A percentile compares a stretch with the other conserved stretches of the same genome.
These are phyloP conservation scores for Syngnathus acus DNA, from an alignment of 2,797 vertebrate genomes.

Conservation along the genomic window DNA sequence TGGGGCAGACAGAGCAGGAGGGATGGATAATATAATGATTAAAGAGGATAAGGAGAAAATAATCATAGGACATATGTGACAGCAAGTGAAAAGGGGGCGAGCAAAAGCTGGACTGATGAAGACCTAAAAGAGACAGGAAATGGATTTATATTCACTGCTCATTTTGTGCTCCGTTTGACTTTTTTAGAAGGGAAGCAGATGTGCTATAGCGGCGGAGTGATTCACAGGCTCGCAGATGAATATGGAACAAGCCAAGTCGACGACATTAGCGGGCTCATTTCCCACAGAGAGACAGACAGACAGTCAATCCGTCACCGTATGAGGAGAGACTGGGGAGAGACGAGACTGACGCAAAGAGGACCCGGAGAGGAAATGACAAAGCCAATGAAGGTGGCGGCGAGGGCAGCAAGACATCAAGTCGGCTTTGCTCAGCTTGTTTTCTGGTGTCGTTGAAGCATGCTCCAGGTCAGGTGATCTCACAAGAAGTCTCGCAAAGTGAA, in stretches of 20 bases:
- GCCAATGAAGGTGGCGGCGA: slow-evolving; percentile 17
- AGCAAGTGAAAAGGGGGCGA: slow-evolving; percentile 28
- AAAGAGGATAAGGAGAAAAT: slow-evolving; percentile 33
- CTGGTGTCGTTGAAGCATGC: slow-evolving; percentile 5
- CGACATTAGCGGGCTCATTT: slow-evolving; percentile 64
- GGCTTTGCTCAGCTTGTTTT: slow-evolving; percentile 18
- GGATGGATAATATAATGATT: slow-evolving; percentile 40
- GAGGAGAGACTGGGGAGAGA: slow-evolving; percentile 13
- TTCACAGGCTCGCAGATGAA: slow-evolving; percentile 54
- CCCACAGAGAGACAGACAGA: slow-evolving; percentile 45
- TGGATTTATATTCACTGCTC: slow-evolving; percentile 50
- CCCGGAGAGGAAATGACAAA: slow-evolving; percentile 18
- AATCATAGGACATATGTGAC: slow-evolving; percentile 22
- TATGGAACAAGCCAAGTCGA: slow-evolving; percentile 56
- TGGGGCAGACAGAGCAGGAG: slow-evolving; percentile 24
- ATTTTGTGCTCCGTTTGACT: slow-evolving; percentile 54
- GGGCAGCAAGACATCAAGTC: slow-evolving; percentile 15
- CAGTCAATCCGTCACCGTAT: slow-evolving; percentile 49
- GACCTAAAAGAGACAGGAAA: slow-evolving; percentile 54
- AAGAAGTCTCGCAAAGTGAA: slow-evolving; percentile 8
- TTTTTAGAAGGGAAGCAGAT: slow-evolving; percentile 44
- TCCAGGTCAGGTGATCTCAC: slow-evolving; percentile 20
- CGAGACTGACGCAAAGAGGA: neutral
- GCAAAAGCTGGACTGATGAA: slow-evolving; percentile 43
- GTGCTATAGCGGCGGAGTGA: slow-evolving; percentile 32